Evolutionary conservation across 2,797 vertebrate species (phyloP), one percentile per base, ranked within the genome.

Genomic region (Hydrophis major): DNA sequence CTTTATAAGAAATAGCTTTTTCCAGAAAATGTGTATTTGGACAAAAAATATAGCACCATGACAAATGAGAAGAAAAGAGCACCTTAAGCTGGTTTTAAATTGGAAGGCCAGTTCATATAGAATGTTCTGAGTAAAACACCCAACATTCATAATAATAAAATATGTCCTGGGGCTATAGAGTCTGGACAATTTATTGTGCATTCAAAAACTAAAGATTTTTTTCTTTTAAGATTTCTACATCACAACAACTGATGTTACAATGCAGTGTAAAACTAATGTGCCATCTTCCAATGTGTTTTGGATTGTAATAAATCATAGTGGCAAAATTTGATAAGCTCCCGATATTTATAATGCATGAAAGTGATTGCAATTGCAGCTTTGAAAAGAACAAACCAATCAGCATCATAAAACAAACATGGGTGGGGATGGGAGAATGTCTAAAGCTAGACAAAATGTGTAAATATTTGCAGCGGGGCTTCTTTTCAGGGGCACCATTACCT

Each of bases 191-290:
- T 57, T 25, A 57, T 7, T 90, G 66, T 59, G 6, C 61, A 57
- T 92, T 92, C 92, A 83, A 61, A 92, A 59, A 89, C 47, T 61
- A 32, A 88, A 47, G 87, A 16, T 61, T n/a, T 69, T 78, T 86
- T 27, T 42, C 89, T 83, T 55, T 92, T 89, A 78, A 78, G 5
- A 59, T 89, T 92, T 42, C 28, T 69, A 89, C 37, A 61, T 22
- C 56, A 61, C 69, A 92, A 50, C 11, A 89, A 89, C 22, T 11
- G n/a, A 16, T 18, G 74, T 92, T 89, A 88, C 59, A 50, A 89
- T 92, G 78, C 87, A 83, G 3, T 78, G 22, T 60, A 59, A 83
- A 27, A 7, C 50, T 61, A 28, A 83, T 47, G 42, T 42, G 60
- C 59, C 37, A 8, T 14, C 47, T 6, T 37, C 10, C 55, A 56